A percentile compares a stretch with the other conserved stretches of the same genome.
These are phyloP conservation scores for Anser brachyrhynchus DNA, from an alignment of 2,113 vertebrate species.

Conservation along the genomic window DNA sequence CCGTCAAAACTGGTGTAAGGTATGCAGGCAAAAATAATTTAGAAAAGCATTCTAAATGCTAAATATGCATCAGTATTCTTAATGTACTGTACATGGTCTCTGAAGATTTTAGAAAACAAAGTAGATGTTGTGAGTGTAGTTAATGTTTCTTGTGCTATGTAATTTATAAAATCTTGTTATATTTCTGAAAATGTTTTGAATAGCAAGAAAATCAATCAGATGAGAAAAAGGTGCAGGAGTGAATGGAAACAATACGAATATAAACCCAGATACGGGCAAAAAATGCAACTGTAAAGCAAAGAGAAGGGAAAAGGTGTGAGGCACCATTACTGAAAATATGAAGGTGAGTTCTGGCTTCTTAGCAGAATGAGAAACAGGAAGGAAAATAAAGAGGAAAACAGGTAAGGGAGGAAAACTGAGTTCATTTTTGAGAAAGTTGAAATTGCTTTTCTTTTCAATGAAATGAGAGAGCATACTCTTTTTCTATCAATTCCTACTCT, in stretches of 20 bases:
- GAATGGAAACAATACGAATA: neutral
- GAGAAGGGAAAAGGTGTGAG: neutral
- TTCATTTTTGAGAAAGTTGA: neutral
- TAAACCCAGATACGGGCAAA: neutral
- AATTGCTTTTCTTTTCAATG: neutral
- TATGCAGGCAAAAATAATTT: neutral
- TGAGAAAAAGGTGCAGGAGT: neutral
- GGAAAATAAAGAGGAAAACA: neutral
- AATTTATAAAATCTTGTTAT: neutral
- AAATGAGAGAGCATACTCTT: too few species aligned
- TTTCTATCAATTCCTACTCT: neutral
- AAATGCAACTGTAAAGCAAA: neutral
- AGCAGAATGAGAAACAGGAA: neutral
- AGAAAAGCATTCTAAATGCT: neutral
- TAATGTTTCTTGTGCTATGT: neutral
- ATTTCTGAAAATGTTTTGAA: neutral
- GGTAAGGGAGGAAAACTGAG: neutral
- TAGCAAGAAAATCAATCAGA: too few species aligned
- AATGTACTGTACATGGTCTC: neutral
- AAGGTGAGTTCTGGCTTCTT: neutral
- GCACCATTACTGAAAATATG: neutral
- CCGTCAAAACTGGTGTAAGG: neutral
- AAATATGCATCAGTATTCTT: neutral
- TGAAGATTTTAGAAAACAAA: neutral
- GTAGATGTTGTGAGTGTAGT: neutral